Percentiles rank a stretch among this genome's conserved stretches.
phyloP scores from a whole-genome alignment of 2,797 vertebrate species.

The Salmo trutta region DNA sequence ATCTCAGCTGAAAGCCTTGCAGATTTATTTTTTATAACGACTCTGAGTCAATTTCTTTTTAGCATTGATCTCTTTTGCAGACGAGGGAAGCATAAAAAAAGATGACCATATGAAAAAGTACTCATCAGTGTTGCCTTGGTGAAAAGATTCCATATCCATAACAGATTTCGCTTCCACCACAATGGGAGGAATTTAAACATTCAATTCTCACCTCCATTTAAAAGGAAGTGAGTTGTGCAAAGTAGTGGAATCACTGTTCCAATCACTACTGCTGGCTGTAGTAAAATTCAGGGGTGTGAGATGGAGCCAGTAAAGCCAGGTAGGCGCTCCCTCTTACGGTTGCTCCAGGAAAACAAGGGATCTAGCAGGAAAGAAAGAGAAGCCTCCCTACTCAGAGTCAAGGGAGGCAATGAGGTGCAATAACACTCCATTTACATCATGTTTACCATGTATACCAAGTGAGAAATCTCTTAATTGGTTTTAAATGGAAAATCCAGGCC shows the following conservation, averaged over 20 bases:
- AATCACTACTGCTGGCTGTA: constrained; percentile 20
- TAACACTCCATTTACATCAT: neutral
- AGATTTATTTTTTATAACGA: constrained; percentile 14
- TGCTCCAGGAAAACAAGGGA: constrained; percentile 20
- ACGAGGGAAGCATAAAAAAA: constrained; percentile 22
- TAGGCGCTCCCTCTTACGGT: constrained; percentile 25
- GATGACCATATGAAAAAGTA: neutral
- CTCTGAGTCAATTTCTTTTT: neutral
- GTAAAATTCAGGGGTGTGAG: constrained; percentile 9
- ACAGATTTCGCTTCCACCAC: constrained; percentile 9
- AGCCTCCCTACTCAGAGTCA: neutral
- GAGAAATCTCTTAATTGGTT: constrained; percentile 17
- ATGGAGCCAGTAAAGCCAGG: constrained; percentile 31
- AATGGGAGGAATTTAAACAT: constrained; percentile 10
- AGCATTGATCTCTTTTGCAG: constrained; percentile 33
- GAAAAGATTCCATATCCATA: constrained; percentile 9
- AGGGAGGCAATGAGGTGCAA: neutral
- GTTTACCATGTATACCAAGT: neutral
- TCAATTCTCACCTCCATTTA: constrained; percentile 26
- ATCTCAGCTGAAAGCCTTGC: constrained; percentile 32
- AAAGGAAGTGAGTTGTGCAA: constrained; percentile 16
- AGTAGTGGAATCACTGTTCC: constrained; percentile 14
- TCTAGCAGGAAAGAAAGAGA: constrained; percentile 8
- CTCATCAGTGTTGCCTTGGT: neutral
- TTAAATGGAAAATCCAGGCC: constrained; percentile 18